Percentiles rank a stretch among this genome's conserved stretches.
Conservation (phyloP, 23 tunicate species). For the Diplosoma virens region DNA sequence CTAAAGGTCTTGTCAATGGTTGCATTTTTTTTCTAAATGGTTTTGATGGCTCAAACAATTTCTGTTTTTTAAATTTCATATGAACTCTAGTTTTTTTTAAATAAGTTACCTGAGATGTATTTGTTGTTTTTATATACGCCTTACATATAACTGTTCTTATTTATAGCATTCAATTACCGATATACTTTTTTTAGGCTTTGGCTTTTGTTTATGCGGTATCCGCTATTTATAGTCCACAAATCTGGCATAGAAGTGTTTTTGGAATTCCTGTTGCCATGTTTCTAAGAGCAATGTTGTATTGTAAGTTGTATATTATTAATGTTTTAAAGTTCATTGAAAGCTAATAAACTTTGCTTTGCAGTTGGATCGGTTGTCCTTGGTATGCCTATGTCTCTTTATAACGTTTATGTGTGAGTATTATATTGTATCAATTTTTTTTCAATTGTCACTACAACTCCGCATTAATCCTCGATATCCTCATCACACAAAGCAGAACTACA, state of each 20-base stretch:
- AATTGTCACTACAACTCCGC: no score
- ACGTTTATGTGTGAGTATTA: conserved; percentile 56
- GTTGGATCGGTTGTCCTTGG: conserved; percentile 27
- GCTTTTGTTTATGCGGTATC: conserved; percentile 38
- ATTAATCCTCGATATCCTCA: no score
- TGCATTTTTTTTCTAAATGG: no score
- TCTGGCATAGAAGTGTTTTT: conserved; percentile 31
- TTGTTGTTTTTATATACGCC: no score
- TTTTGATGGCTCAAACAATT: no score
- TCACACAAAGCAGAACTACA: no score
- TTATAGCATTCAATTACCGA: neutral
- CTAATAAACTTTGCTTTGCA: conserved; percentile 8
- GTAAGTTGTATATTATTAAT: conserved; percentile 22
- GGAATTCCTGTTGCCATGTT: neutral
- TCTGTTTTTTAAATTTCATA: no score
- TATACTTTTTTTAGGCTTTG: conserved; percentile 32
- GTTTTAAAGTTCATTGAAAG: neutral
- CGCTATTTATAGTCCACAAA: conserved; percentile 40
- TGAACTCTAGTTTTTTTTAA: no score
- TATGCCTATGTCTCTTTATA: conserved; percentile 56
- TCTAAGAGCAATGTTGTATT: neutral
- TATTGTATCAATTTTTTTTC: no score
- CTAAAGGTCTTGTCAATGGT: no score
- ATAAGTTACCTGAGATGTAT: no score
- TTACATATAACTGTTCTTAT: neutral